A percentile compares a stretch with the other conserved stretches of the same genome.
Evolutionary conservation across 1,140 invertebrate species (phyloP).

Genomic region (Drosophila kanapiae): DNA sequence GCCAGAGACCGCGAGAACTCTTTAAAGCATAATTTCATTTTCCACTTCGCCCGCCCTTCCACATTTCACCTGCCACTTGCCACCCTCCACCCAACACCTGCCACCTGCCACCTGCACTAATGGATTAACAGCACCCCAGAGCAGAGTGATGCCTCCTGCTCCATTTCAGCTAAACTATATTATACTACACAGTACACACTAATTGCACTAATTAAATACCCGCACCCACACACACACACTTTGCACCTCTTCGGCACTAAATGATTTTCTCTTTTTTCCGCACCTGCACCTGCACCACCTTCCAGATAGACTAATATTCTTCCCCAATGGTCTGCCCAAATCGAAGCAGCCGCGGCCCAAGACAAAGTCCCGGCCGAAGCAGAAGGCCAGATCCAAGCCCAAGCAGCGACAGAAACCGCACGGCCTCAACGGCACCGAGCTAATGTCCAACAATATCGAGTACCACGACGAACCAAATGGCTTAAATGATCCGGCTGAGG

Average conservation of each 20-base stretch:
- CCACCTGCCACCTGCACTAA: slow-evolving; percentile 24
- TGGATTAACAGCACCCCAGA: slow-evolving; percentile 46
- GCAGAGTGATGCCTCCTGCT: slow-evolving; percentile 20
- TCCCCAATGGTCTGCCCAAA: slow-evolving; percentile 81
- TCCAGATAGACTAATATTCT: slow-evolving; percentile 85
- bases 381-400: slow-evolving; percentile 35
- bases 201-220: slow-evolving; percentile 78
- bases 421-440: slow-evolving; percentile 62
- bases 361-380: slow-evolving; percentile 50
- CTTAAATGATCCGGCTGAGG: slow-evolving; percentile 21
- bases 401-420: slow-evolving; percentile 27
- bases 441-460: slow-evolving; percentile 75
- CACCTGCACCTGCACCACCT: slow-evolving; percentile 56
- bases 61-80: not conserved
- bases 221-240: slow-evolving; percentile 40
- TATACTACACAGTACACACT: slow-evolving; percentile 51
- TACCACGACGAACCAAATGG: slow-evolving; percentile 69
- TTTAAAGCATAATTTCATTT: slow-evolving; percentile 61
- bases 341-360: slow-evolving; percentile 67
- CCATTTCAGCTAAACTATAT: slow-evolving; percentile 9
- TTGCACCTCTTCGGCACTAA: slow-evolving; percentile 77
- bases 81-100: not conserved
- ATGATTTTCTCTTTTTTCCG: slow-evolving; percentile 61
- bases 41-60: slow-evolving; percentile 18
- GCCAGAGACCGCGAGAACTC: slow-evolving; percentile 34